Conservation (phyloP, 2,113 vertebrate genomes). For the Brachyhypopomus gauderio region DNA sequence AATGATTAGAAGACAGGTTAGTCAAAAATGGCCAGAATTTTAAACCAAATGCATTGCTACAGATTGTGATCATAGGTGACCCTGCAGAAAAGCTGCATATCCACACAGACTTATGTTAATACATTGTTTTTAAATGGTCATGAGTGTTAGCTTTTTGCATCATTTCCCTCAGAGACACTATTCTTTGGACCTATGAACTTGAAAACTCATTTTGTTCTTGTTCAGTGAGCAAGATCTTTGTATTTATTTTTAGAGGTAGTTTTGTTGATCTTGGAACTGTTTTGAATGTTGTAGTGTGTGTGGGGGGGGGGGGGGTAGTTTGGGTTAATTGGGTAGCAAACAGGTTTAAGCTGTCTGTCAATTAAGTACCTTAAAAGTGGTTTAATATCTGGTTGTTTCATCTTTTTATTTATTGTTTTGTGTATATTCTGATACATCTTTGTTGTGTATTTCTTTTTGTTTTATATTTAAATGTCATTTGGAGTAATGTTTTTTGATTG, state of each 20-base stretch:
- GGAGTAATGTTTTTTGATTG: background rate
- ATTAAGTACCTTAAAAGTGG: no score
- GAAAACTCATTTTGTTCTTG: background rate
- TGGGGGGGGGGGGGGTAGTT: background rate
- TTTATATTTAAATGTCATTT: constrained; percentile 16
- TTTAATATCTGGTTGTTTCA: no score
- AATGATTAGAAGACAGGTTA: background rate
- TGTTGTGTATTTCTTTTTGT: background rate
- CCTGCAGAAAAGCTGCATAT: background rate
- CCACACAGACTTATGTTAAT: background rate
- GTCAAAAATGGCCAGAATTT: background rate
- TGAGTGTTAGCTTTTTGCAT: constrained; percentile 6
- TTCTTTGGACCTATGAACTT: background rate
- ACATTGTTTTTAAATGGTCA: background rate
- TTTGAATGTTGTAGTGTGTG: background rate
- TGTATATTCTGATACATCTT: no score
- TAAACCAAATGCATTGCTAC: constrained; percentile 15
- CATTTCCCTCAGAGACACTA: background rate
- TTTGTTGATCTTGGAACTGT: background rate
- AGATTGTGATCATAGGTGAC: background rate
- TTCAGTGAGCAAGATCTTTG: background rate
- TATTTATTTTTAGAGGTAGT: background rate
- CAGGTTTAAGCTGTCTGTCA: background rate
- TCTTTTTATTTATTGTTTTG: no score
- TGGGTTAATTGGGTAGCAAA: background rate